Conservation (phyloP, 2,797 vertebrate species). For the Cyprinella venusta region DNA sequence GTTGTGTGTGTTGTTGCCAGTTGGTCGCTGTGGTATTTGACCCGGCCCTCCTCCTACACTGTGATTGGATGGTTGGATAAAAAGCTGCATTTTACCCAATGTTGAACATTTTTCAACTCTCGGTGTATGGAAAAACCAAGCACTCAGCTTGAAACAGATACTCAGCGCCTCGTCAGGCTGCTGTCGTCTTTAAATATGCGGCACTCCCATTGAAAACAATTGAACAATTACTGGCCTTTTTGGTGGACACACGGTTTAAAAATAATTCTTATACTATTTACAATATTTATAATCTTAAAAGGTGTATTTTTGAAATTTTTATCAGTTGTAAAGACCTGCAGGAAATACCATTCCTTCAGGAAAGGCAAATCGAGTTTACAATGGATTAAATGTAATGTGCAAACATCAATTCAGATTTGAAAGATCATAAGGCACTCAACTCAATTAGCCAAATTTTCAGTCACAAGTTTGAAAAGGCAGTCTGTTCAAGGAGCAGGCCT, state of each 20-base stretch:
- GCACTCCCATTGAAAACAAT: not conserved
- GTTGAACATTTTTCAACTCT: not conserved
- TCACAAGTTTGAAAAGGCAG: slow-evolving; percentile 3
- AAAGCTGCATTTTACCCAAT: not conserved
- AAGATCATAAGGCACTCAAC: slow-evolving; percentile 13
- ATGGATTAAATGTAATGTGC: not conserved
- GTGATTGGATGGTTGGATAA: not conserved
- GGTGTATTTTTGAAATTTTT: not conserved
- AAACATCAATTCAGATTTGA: not conserved
- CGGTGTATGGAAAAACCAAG: not conserved
- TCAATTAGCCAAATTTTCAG: not conserved
- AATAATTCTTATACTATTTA: not conserved
- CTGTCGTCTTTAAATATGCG: not conserved
- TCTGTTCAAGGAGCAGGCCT: slow-evolving; percentile 18
- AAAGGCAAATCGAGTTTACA: not conserved
- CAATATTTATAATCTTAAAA: not conserved
- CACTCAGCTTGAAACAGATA: not conserved
- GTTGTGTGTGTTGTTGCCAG: not conserved
- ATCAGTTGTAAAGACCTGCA: not conserved
- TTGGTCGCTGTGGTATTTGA: not conserved
- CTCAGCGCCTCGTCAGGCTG: not conserved
- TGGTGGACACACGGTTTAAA: not conserved
- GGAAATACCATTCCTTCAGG: not conserved
- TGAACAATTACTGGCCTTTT: not conserved
- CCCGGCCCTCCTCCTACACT: not conserved